Percentiles rank a stretch among this genome's conserved stretches.
phyloP scores from a whole-genome alignment of 2,113 vertebrate species.

The Chloropsis hardwickii region DNA sequence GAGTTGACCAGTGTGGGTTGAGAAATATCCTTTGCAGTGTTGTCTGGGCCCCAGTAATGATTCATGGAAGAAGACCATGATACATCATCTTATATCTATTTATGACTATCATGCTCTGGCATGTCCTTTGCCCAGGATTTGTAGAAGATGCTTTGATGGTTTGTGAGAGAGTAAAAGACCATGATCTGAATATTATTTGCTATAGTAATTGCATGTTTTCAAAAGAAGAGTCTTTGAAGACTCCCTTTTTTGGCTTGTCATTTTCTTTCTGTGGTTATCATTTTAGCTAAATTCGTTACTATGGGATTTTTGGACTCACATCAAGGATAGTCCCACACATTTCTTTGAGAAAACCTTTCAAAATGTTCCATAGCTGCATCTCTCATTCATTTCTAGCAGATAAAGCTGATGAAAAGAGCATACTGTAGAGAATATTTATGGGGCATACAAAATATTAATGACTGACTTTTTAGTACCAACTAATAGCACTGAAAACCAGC shows the following conservation, averaged over 20 bases:
- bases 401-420: not conserved
- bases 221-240: not conserved
- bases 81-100: not conserved
- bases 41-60: not conserved
- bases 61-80: not conserved
- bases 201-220: not conserved
- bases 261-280: not conserved
- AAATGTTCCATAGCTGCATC: not conserved
- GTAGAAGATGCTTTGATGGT: not conserved
- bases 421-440: not conserved
- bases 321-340: not conserved
- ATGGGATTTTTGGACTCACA: fast-evolving
- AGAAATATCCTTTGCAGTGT: not conserved
- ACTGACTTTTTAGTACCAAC: not conserved
- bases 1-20: fast-evolving
- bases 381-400: not conserved
- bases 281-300: not conserved
- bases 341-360: not conserved
- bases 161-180: not conserved
- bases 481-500: not conserved
- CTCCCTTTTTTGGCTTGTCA: not conserved
- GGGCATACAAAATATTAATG: not conserved
- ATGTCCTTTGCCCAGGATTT: not conserved
- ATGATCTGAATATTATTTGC: not conserved
- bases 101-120: not conserved